Evolutionary conservation across 35 echinoderm and acorn worm species (phyloP).

Genomic region (Stichopus chloronotus): DNA sequence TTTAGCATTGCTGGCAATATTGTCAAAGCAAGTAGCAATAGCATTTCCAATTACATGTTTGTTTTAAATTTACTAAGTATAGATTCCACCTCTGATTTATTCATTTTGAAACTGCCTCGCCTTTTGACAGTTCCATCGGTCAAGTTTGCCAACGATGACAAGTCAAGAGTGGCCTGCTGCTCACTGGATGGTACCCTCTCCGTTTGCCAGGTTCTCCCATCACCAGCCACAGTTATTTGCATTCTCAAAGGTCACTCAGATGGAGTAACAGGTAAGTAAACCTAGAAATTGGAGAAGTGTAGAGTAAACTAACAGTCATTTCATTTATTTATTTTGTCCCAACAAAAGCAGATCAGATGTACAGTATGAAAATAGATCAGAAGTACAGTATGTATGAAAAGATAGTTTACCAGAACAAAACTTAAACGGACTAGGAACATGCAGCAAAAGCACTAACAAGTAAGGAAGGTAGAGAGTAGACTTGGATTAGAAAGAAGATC

Average conservation of each 20-base stretch:
- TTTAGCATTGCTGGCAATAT: too few relatives aligned
- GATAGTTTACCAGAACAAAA: too few relatives aligned
- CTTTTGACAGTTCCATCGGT: conserved; percentile 80
- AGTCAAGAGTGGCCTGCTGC: conserved; percentile 91
- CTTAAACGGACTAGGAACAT: too few relatives aligned
- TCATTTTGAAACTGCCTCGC: background rate
- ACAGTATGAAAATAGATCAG: background rate
- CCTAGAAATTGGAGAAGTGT: too few relatives aligned
- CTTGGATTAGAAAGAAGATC: too few relatives aligned
- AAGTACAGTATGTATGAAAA: too few relatives aligned
- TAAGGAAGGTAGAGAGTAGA: too few relatives aligned
- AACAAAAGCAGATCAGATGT: background rate
- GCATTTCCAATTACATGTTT: background rate
- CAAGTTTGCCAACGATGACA: conserved; percentile 99
- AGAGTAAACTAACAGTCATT: background rate
- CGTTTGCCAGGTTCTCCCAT: conserved; percentile 89
- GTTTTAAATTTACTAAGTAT: too few relatives aligned
- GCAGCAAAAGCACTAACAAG: too few relatives aligned
- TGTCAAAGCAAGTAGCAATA: background rate
- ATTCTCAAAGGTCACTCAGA: conserved; percentile 79
- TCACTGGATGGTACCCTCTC: conserved; percentile 92
- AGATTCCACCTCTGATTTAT: too few relatives aligned
- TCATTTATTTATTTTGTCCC: background rate
- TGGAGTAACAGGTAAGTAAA: conserved; percentile 84
- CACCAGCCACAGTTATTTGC: conserved; percentile 88